Conservation (phyloP, 2,888 invertebrate species). For the Cephus pygmeus region DNA sequence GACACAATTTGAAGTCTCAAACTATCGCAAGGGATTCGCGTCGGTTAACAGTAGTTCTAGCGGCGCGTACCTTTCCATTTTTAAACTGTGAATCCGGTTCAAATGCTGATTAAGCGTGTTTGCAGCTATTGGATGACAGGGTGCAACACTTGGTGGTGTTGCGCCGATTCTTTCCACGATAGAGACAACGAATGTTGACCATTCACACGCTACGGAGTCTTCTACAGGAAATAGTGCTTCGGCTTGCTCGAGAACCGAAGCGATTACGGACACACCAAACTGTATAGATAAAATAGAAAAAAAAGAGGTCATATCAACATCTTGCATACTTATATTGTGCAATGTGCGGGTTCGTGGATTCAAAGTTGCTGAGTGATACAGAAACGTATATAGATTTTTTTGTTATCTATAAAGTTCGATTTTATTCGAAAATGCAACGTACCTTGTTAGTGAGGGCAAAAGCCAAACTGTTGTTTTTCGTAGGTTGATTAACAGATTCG, state of each 20-base stretch:
- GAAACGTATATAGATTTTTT: neutral
- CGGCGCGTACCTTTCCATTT: slow-evolving; percentile 50
- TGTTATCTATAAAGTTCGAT: neutral
- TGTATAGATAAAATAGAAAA: slow-evolving; percentile 48
- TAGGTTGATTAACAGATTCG: slow-evolving; percentile 49
- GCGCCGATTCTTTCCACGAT: slow-evolving; percentile 48
- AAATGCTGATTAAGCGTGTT: slow-evolving; percentile 55
- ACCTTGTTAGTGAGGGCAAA: slow-evolving; percentile 70
- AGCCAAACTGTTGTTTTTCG: slow-evolving; percentile 57
- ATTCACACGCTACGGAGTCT: slow-evolving; percentile 42
- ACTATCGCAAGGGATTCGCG: slow-evolving; percentile 59
- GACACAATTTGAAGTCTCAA: slow-evolving; percentile 29
- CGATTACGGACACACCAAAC: slow-evolving; percentile 71
- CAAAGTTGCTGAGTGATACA: neutral
- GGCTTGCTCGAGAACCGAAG: slow-evolving; percentile 68
- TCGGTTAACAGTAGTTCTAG: slow-evolving; percentile 58
- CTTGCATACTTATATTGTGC: slow-evolving; percentile 26
- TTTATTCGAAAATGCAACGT: slow-evolving; percentile 31
- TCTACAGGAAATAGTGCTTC: slow-evolving; percentile 65
- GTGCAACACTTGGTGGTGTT: slow-evolving; percentile 49
- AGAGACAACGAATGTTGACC: slow-evolving; percentile 55
- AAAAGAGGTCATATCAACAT: neutral
- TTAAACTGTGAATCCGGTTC: slow-evolving; percentile 49
- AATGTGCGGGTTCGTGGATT: slow-evolving; percentile 19
- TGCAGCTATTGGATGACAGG: slow-evolving; percentile 53